These are phyloP conservation scores for Eulithis prunata DNA, from an alignment of 2,888 invertebrate genomes.

Conservation along the genomic window DNA sequence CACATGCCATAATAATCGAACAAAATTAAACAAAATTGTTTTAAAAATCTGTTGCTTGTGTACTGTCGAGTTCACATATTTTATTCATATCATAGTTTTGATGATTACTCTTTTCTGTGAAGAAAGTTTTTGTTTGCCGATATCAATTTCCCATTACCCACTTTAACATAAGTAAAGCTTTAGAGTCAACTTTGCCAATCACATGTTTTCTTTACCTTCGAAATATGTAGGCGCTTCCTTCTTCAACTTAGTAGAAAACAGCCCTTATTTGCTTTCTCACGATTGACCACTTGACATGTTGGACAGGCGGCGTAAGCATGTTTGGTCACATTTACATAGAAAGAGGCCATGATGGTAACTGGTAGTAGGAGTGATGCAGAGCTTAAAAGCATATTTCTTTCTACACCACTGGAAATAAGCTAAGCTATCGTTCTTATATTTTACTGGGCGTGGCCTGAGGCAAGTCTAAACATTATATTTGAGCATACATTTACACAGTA, in stretches of 20 bases:
- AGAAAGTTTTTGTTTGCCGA: background rate
- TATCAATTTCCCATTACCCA: conserved; percentile 1
- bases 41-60: no score
- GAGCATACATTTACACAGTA: no score
- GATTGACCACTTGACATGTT: conserved; percentile 42
- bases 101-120: background rate
- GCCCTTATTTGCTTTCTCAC: conserved; percentile 57
- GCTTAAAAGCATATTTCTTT: no score
- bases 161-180: conserved; percentile 4
- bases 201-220: conserved; percentile 4
- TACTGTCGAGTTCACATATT: no score
- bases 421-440: no score
- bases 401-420: no score
- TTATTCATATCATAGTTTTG: no score
- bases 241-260: conserved; percentile 25
- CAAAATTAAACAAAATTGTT: no score
- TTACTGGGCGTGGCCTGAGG: no score
- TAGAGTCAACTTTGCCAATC: conserved; percentile 11
- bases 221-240: conserved; percentile 1
- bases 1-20: no score
- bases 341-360: background rate
- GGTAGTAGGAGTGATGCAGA: no score
- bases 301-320: conserved; percentile 14
- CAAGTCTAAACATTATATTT: no score
- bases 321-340: conserved; percentile 13